Evolutionary conservation across 2,113 vertebrate species (phyloP).

Genomic region (Taurulus bubalis): DNA sequence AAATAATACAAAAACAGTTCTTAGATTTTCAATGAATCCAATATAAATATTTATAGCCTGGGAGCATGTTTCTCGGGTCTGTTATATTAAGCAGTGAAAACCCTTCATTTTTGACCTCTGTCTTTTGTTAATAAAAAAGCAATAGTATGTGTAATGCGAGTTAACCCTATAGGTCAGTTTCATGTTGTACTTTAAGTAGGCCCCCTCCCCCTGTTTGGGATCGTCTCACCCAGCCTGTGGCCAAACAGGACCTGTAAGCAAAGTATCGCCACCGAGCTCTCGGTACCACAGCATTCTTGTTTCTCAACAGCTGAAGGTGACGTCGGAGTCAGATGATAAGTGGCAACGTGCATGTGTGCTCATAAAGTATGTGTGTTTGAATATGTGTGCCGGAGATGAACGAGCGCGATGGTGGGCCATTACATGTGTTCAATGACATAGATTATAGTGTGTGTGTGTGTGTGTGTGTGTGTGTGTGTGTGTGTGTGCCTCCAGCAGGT

Average conservation of each 20-base stretch:
- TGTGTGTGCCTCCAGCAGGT: not conserved
- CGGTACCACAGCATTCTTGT: not conserved
- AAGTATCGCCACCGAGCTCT: not conserved
- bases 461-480: not conserved
- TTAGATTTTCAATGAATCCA: not conserved
- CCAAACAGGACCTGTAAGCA: not conserved
- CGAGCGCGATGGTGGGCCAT: slow-evolving; percentile 4
- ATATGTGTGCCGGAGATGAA: not conserved
- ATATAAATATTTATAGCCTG: not conserved
- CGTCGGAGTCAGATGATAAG: slow-evolving; percentile 18
- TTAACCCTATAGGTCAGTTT: not conserved
- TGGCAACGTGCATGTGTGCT: not conserved
- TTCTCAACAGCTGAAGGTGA: slow-evolving; percentile 26
- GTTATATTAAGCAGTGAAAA: not conserved
- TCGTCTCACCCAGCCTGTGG: not conserved
- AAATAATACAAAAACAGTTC: not conserved
- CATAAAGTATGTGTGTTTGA: not conserved
- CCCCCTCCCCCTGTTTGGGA: too few species aligned
- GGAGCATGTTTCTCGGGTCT: not conserved
- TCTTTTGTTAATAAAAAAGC: not conserved
- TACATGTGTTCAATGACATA: not conserved
- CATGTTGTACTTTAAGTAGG: too few species aligned
- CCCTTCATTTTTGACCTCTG: not conserved
- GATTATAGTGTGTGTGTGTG: not conserved
- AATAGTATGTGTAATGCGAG: too few species aligned